Evolutionary conservation across 2,113 vertebrate species (phyloP).

Genomic region (Parus major): DNA sequence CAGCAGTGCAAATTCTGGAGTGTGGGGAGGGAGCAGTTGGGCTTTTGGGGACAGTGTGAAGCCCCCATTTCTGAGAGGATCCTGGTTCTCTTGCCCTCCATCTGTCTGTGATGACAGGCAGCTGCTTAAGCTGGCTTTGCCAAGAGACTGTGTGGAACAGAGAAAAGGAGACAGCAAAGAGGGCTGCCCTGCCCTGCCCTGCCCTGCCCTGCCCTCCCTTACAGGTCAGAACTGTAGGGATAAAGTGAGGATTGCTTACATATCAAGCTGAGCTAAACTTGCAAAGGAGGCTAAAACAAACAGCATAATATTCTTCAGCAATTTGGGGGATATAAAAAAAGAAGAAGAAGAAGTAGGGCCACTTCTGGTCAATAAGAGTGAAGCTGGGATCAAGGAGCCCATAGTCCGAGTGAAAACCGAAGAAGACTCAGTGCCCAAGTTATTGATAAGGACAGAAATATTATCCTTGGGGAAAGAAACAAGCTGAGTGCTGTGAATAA

Average conservation of each 20-base stretch:
- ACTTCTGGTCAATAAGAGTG: background rate
- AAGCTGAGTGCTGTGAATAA: background rate
- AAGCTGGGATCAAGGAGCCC: background rate
- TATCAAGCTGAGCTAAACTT: conserved; percentile 7
- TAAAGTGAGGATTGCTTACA: conserved; percentile 7
- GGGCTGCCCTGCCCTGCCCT: background rate
- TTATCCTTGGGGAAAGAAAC: background rate
- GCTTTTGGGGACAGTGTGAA: background rate
- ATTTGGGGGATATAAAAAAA: background rate
- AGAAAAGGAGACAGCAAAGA: background rate
- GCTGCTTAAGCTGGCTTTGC: background rate
- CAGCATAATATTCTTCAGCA: background rate
- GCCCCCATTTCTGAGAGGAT: background rate
- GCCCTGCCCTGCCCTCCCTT: background rate
- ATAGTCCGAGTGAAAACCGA: background rate
- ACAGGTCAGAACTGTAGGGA: background rate
- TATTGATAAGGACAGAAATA: background rate
- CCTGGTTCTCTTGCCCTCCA: background rate
- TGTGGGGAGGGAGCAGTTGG: background rate
- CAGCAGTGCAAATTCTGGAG: background rate
- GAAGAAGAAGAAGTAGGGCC: background rate
- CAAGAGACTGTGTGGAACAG: background rate
- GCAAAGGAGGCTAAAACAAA: conserved; percentile 25
- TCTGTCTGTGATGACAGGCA: background rate
- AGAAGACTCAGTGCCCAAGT: background rate